Evolutionary conservation across 1,140 invertebrate genomes (phyloP), one percentile per base, ranked within the genome.

Genomic region (Pachypeltis micranthus): DNA sequence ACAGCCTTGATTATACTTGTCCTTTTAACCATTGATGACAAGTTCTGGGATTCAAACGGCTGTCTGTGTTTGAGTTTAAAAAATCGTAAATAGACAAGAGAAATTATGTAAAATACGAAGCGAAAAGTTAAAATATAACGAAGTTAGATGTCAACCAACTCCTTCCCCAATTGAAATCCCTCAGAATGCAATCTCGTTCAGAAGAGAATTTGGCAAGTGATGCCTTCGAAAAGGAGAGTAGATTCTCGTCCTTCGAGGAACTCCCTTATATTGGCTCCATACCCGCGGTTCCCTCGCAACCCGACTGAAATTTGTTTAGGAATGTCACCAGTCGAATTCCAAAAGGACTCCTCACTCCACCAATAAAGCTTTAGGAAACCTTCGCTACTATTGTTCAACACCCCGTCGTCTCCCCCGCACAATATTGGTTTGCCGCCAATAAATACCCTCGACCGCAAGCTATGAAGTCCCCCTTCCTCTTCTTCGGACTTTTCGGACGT

Each of bases 281-380:
- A 56, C 25, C 54, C 21, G 16, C 21, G 21, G 25, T 19, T 14
- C 16, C 19, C 16, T 24, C 16, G 16, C 54, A 56, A 16, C 19
- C 25, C 25, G 21, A 16, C 16, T 19, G 54, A 56, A 56, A 56
- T 56, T 56, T 56, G 54, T 56, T 56, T 56, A 56, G 54, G 54
- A 56, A 56, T 56, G 54, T 56, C 54, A 56, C 54, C 54, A n/a
- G 54, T 14, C 54, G 31, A 39, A 56, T 56, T 56, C 54, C 25
- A 7, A 54, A 54, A 21, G 2, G 19, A 21, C 54, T 25, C 25
- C 16, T 54, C 47, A 54, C 7, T n/a, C 14, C 47, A 7, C 47
- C 47, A 54, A 54, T 54, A 54, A n/a, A 54, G 47, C 14, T 26
- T 16, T 39, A 7, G 7, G 31, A 39, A 39, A 16, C 31, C 31